Conservation (phyloP, 2,888 invertebrate species). For the Tetranychus piercei region DNA sequence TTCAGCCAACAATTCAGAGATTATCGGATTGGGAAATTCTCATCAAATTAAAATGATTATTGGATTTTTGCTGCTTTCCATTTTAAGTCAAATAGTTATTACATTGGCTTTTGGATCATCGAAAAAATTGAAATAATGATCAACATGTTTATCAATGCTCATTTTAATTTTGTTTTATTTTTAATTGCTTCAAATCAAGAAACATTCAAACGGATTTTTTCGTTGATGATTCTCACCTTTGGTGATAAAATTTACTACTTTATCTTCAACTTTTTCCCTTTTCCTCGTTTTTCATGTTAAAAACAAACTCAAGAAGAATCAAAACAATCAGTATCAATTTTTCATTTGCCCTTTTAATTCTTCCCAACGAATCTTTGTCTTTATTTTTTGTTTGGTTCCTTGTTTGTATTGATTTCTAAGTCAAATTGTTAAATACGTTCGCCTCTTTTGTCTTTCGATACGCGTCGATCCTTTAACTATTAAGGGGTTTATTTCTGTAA, state of each 20-base stretch:
- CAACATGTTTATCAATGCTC: neutral
- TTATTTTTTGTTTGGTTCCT: neutral
- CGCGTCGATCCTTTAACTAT: too few species aligned
- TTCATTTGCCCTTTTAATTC: neutral
- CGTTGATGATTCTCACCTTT: neutral
- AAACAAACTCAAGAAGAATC: neutral
- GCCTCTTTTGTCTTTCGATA: too few species aligned
- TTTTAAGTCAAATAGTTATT: neutral
- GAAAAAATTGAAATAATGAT: neutral
- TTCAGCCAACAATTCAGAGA: neutral
- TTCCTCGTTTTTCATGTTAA: neutral
- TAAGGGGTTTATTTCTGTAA: too few species aligned
- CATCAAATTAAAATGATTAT: neutral
- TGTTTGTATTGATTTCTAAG: neutral
- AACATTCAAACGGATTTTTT: neutral
- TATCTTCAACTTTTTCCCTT: neutral
- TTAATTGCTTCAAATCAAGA: neutral
- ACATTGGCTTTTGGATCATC: neutral
- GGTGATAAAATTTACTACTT: neutral
- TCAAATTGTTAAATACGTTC: too few species aligned
- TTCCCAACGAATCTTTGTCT: neutral
- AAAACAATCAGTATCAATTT: neutral
- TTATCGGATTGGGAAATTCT: neutral
- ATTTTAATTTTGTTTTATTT: neutral
- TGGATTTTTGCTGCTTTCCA: neutral